Percentiles rank a stretch among this genome's conserved stretches.
Evolutionary conservation across 2,113 vertebrate genomes (phyloP).

Genomic region (Pelvicachromis taeniatus): DNA sequence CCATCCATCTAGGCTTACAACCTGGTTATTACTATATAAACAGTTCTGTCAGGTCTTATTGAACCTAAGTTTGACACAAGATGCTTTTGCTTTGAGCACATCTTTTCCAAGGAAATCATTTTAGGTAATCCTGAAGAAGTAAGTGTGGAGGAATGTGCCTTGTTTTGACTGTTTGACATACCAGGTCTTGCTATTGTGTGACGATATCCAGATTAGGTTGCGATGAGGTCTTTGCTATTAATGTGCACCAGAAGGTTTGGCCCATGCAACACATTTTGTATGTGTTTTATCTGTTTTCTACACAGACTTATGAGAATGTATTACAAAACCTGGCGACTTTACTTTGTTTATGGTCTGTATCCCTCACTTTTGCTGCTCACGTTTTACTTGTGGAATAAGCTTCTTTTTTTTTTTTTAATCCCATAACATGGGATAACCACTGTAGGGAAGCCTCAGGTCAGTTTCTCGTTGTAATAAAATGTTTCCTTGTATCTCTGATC

Average conservation of each 20-base stretch:
- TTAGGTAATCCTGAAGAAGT: conserved; percentile 42
- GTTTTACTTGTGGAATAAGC: not conserved
- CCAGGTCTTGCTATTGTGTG: not conserved
- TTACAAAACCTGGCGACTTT: not conserved
- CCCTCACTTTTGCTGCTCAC: not conserved
- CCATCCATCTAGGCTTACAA: not conserved
- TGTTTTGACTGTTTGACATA: conserved; percentile 35
- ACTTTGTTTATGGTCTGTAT: not conserved
- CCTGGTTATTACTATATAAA: not conserved
- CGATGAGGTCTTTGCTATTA: not conserved
- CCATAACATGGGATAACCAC: not conserved
- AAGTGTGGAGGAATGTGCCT: conserved; percentile 57
- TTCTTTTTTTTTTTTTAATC: not conserved
- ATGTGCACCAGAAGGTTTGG: conserved; percentile 17
- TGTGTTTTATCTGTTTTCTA: not conserved
- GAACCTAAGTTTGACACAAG: conserved; percentile 21
- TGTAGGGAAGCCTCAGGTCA: not conserved
- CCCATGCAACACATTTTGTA: not conserved
- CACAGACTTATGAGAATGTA: not conserved
- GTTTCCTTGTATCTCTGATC: conserved; percentile 30
- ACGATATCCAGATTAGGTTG: conserved; percentile 27
- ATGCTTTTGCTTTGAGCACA: conserved; percentile 11
- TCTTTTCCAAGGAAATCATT: conserved; percentile 1
- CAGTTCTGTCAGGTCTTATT: not conserved
- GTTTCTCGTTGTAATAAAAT: conserved; percentile 33